A percentile compares a stretch with the other conserved stretches of the same genome.
These are phyloP conservation scores for Pteronura brasiliensis DNA, from an alignment of 2,113 vertebrate species.

Conservation along the genomic window DNA sequence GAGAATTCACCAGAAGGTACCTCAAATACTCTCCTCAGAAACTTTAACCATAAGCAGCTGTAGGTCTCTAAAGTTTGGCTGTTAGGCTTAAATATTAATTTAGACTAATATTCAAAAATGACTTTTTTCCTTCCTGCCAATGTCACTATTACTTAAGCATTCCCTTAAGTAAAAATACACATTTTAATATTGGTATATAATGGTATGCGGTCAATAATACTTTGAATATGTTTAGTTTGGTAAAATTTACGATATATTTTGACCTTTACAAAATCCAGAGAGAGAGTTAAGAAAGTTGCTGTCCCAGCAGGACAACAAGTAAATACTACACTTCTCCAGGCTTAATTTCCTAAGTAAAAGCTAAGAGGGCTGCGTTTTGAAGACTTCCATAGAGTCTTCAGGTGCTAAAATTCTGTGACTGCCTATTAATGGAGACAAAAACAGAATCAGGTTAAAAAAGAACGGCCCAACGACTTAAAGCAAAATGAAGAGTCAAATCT, in stretches of 20 bases:
- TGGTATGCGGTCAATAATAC: neutral
- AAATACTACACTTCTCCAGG: neutral
- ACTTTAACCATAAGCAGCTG: neutral
- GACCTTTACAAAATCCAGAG: conserved; percentile 24
- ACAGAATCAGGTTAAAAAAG: neutral
- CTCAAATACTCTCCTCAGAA: neutral
- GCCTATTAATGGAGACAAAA: neutral
- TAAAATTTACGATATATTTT: neutral
- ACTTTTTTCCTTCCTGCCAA: neutral
- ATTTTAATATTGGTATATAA: neutral
- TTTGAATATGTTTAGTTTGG: neutral
- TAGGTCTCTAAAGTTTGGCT: neutral
- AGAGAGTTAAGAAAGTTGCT: neutral
- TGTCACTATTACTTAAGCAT: neutral
- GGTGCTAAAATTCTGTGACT: neutral
- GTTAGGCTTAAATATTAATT: neutral
- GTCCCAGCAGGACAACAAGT: neutral
- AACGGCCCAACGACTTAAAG: neutral
- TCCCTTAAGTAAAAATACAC: neutral
- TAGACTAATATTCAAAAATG: neutral
- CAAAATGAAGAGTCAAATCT: neutral
- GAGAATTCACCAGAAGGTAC: neutral
- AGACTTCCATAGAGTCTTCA: neutral
- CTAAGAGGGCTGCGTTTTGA: neutral
- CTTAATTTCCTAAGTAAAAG: conserved; percentile 23